Evolutionary conservation across 2,888 invertebrate species (phyloP).

Genomic region (Drosophila birchii): DNA sequence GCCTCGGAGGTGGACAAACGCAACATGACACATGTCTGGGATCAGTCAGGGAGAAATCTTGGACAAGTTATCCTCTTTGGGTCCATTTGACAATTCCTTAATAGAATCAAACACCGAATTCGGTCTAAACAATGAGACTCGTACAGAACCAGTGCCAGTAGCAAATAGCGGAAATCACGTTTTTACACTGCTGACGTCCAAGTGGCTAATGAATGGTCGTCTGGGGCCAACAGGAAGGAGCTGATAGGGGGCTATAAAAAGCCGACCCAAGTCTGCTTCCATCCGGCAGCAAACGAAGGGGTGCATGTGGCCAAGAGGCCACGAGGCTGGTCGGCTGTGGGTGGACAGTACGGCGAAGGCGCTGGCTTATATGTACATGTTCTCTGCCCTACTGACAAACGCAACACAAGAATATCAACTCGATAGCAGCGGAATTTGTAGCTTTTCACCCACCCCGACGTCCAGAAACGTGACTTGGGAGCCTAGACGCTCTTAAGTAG

Average conservation of each 20-base stretch:
- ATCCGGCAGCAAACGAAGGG: conserved; percentile 32
- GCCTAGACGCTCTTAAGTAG: conserved; percentile 59
- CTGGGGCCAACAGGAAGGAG: conserved; percentile 1
- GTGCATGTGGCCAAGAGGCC: conserved; percentile 5
- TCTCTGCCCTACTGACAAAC: conserved; percentile 31
- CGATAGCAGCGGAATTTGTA: conserved; percentile 49
- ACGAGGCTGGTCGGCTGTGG: conserved; percentile 27
- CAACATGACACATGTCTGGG: not conserved
- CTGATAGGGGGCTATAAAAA: conserved; percentile 23
- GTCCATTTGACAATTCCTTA: not conserved
- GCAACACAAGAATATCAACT: conserved; percentile 50
- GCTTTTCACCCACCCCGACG: conserved; percentile 1
- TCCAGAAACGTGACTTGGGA: conserved; percentile 66
- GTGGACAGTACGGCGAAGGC: conserved; percentile 50
- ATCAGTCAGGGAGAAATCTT: not conserved
- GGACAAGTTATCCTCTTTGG: not conserved
- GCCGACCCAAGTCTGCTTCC: conserved; percentile 48
- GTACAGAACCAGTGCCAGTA: conserved; percentile 22
- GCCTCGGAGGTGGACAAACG: not conserved
- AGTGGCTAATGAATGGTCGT: conserved; percentile 46
- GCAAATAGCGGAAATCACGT: conserved; percentile 75
- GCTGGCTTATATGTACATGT: conserved; percentile 68
- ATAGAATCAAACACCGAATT: conserved; percentile 34
- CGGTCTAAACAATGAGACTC: conserved; percentile 56
- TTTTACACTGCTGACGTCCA: conserved; percentile 59